Conservation (phyloP, 2,113 vertebrate species). For the Polyodon spathula region DNA sequence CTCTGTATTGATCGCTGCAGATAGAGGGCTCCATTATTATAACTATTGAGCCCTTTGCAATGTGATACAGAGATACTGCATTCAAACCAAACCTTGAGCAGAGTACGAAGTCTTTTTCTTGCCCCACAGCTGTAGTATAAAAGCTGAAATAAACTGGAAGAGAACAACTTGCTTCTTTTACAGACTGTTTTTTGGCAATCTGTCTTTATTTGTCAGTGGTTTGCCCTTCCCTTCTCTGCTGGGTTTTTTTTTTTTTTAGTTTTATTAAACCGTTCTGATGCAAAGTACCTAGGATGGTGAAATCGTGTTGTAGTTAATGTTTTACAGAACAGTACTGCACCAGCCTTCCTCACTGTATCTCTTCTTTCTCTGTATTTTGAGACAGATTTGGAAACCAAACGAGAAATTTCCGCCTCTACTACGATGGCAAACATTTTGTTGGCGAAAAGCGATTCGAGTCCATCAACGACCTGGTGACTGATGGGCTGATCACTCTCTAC, state of each 20-base stretch:
- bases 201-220: slow-evolving; percentile 31
- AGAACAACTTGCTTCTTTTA: slow-evolving; percentile 40
- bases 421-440: slow-evolving; percentile 79
- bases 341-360: not conserved
- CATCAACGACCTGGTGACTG: slow-evolving; percentile 26
- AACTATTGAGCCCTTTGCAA: slow-evolving; percentile 24
- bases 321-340: not conserved
- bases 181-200: slow-evolving; percentile 31
- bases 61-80: slow-evolving; percentile 24
- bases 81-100: slow-evolving; percentile 32
- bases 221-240: slow-evolving; percentile 31
- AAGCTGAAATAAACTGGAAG: slow-evolving; percentile 29
- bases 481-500: slow-evolving; percentile 80
- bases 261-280: not conserved
- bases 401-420: slow-evolving; percentile 78
- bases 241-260: not conserved
- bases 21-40: slow-evolving; percentile 39
- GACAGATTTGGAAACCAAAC: slow-evolving; percentile 80
- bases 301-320: not conserved
- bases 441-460: slow-evolving; percentile 80
- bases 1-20: slow-evolving; percentile 35
- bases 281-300: not conserved
- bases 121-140: slow-evolving; percentile 30
- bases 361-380: slow-evolving; percentile 53
- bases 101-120: slow-evolving; percentile 23